These are phyloP conservation scores for Bergia puertoricense DNA, from an alignment of 92 coral and sea anemone genomes.

Conservation along the genomic window DNA sequence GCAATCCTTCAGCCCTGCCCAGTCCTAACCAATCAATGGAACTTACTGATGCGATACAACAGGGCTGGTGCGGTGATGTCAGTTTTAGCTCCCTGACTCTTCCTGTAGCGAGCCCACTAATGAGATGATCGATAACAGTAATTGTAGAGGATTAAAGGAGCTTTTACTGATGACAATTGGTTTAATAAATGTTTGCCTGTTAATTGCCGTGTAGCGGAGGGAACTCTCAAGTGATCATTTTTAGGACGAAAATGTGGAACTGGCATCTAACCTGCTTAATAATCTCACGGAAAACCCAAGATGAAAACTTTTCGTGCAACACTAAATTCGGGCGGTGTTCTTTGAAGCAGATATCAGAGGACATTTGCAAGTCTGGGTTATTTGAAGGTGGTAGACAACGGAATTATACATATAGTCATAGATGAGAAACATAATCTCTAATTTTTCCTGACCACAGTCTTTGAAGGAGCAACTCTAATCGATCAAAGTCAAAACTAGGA, in stretches of 20 bases:
- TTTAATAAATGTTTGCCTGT: conserved; percentile 48
- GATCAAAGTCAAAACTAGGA: conserved; percentile 48
- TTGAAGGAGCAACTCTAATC: conserved; percentile 41
- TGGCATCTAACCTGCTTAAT: neutral
- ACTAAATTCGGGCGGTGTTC: conserved; percentile 31
- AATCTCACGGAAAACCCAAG: conserved; percentile 12
- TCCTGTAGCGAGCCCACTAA: conserved; percentile 41
- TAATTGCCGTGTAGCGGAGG: conserved; percentile 35
- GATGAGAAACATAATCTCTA: conserved; percentile 37
- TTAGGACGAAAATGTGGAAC: neutral
- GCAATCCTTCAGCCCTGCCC: conserved; percentile 26
- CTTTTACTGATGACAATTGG: conserved; percentile 49
- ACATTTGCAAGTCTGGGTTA: conserved; percentile 35
- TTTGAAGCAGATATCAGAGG: conserved; percentile 42
- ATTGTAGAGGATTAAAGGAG: conserved; percentile 45
- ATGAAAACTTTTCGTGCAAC: conserved; percentile 31
- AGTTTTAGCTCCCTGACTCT: conserved; percentile 33
- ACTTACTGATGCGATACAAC: conserved; percentile 21
- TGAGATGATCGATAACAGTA: conserved; percentile 52
- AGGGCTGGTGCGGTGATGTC: conserved; percentile 22
- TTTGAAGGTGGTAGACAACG: conserved; percentile 44
- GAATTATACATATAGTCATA: conserved; percentile 31
- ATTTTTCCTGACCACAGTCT: conserved; percentile 44
- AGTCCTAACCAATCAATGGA: conserved; percentile 31
- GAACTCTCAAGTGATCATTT: conserved; percentile 32